phyloP scores from a whole-genome alignment of 2,888 invertebrate species.

The Allygus modestus region DNA sequence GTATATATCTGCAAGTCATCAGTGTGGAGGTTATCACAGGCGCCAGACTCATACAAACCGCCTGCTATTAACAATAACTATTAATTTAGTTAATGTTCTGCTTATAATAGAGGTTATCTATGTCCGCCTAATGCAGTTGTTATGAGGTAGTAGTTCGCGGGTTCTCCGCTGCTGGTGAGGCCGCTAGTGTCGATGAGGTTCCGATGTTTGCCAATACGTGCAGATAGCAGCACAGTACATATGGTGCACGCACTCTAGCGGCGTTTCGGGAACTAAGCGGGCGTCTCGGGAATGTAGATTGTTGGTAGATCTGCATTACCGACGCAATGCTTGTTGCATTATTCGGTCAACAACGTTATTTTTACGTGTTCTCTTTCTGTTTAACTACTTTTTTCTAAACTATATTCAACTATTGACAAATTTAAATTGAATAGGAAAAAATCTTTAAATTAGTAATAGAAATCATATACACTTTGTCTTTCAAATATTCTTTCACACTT shows the following conservation, averaged over 20 bases:
- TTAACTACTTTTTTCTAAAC: too few species aligned
- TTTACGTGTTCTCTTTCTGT: too few species aligned
- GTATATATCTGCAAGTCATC: background rate
- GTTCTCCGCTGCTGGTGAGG: background rate
- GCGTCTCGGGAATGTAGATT: too few species aligned
- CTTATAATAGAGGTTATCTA: conserved; percentile 38
- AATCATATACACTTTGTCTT: too few species aligned
- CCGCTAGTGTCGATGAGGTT: background rate
- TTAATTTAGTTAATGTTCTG: conserved; percentile 37
- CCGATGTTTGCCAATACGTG: background rate
- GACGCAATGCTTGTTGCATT: too few species aligned
- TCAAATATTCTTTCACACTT: too few species aligned
- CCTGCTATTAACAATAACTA: conserved; percentile 33
- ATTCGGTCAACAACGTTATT: too few species aligned
- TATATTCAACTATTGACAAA: too few species aligned
- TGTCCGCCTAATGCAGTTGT: conserved; percentile 8
- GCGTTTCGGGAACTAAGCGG: background rate
- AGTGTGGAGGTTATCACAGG: conserved; percentile 22
- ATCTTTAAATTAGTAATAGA: too few species aligned
- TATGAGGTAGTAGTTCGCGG: background rate
- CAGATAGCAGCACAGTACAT: background rate
- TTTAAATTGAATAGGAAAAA: too few species aligned
- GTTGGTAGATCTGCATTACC: too few species aligned
- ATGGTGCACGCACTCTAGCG: background rate
- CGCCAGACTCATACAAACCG: conserved; percentile 13